These are phyloP conservation scores for Euschistus heros DNA, from an alignment of 1,140 invertebrate species.

Conservation along the genomic window DNA sequence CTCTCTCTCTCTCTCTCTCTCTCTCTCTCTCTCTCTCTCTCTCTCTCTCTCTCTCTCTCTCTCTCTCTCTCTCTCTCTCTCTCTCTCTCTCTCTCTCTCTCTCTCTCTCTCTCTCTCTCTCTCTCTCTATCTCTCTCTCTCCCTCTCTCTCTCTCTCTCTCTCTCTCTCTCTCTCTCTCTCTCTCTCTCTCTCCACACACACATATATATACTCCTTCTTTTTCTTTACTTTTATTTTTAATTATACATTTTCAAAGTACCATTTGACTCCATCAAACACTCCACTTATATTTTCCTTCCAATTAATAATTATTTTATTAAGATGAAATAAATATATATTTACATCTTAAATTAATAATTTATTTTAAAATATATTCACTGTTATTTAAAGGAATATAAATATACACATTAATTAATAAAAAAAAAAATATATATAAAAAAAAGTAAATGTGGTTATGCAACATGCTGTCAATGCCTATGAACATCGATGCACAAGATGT, in stretches of 20 bases:
- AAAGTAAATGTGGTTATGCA: too few species aligned
- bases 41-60: slow-evolving; percentile 19
- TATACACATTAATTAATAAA: too few species aligned
- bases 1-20: slow-evolving; percentile 19
- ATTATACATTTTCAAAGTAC: neutral
- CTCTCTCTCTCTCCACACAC: neutral
- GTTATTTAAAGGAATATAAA: too few species aligned
- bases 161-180: slow-evolving; percentile 18
- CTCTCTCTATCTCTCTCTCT: neutral
- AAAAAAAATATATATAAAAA: too few species aligned
- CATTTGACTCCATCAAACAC: neutral
- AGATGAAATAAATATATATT: too few species aligned
- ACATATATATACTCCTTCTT: neutral
- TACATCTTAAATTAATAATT: too few species aligned
- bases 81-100: neutral
- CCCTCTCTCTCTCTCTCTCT: slow-evolving; percentile 18
- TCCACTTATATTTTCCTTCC: neutral
- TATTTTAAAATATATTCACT: too few species aligned
- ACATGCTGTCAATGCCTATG: too few species aligned
- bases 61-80: slow-evolving; percentile 18
- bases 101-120: neutral
- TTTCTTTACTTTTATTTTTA: neutral
- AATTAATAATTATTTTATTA: too few species aligned
- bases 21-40: slow-evolving; percentile 19
- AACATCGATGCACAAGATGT: too few species aligned